Conservation (phyloP, 2,113 vertebrate species). For the Agapornis roseicollis region DNA sequence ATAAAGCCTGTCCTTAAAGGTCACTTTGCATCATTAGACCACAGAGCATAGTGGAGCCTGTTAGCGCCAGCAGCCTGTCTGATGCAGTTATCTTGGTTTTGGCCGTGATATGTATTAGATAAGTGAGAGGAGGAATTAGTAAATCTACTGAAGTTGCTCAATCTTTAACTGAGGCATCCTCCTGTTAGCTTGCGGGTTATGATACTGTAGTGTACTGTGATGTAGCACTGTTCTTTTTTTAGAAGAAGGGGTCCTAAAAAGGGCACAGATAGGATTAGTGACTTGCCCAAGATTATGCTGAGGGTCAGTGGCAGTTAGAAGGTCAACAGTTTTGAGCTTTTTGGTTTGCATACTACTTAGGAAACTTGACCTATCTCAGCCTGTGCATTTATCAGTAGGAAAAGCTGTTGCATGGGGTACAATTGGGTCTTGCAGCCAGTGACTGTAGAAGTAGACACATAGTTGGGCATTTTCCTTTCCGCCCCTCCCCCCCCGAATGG, state of each 20-base stretch:
- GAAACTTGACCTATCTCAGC: background rate
- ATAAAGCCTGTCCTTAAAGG: background rate
- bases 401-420: background rate
- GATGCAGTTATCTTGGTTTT: background rate
- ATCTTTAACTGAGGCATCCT: accelerated
- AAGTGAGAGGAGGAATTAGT: background rate
- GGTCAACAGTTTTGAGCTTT: background rate
- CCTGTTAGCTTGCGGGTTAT: background rate
- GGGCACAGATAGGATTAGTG: background rate
- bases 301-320: background rate
- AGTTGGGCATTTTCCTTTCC: too few species aligned
- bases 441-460: background rate
- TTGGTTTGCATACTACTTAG: background rate
- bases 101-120: background rate
- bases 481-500: too few species aligned
- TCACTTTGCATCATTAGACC: background rate
- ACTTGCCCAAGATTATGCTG: background rate
- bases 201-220: accelerated
- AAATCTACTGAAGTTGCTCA: background rate
- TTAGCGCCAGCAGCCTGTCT: background rate
- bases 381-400: background rate
- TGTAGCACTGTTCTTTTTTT: background rate
- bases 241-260: background rate
- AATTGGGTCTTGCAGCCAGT: background rate
- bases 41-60: background rate